Base-by-base conservation (phyloP, 2,888 invertebrate genomes). In the Julus scandinavius region DNA sequence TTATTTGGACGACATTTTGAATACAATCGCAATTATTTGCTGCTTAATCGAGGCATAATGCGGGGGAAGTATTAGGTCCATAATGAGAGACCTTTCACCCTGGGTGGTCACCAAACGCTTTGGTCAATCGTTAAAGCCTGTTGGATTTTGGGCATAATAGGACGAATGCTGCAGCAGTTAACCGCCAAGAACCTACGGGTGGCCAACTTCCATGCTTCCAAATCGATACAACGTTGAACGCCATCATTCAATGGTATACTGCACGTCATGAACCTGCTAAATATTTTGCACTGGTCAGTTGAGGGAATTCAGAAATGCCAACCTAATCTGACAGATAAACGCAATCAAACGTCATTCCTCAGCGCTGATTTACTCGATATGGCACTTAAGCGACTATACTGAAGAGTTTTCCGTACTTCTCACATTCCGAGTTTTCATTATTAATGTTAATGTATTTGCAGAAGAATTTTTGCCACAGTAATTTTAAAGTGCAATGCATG, bases 321-420 rank as follows among this genome's bases (percentile, higher is more conserved):
- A 29, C 20, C 11, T 20, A 29, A 45, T 45, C 41, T 45, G 41
- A 20, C 29, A 7, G 72, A 72, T 29, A 20, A 29, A 72, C 20
- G 72, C 72, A 72, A 72, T 72, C 72, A 72, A 72, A 72, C 29
- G n/a, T 72, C 72, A 20, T 72, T 72, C 72, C 20, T 72, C 72
- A 72, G 72, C 29, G 72, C 7, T 72, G 72, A 20, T 72, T 72
- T 29, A 72, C 20, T 72, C 72, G 1, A 63, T 63, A 20, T 72
- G 72, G 72, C 29, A 20, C 29, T 72, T 29, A 72, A 72, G n/a
- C n/a, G n/a, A n/a, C n/a, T n/a, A n/a, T n/a, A n/a, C n/a, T n/a
- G n/a, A 72, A 9, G 7, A 29, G 5, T 72, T 72, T 29, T 72
- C 29, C 29, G 29, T 72, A 29, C 3, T 11, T 72, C 29, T 20